Percentiles rank a stretch among this genome's conserved stretches.
Conservation (phyloP, 2,113 vertebrate species). For the Sciurus niger region DNA sequence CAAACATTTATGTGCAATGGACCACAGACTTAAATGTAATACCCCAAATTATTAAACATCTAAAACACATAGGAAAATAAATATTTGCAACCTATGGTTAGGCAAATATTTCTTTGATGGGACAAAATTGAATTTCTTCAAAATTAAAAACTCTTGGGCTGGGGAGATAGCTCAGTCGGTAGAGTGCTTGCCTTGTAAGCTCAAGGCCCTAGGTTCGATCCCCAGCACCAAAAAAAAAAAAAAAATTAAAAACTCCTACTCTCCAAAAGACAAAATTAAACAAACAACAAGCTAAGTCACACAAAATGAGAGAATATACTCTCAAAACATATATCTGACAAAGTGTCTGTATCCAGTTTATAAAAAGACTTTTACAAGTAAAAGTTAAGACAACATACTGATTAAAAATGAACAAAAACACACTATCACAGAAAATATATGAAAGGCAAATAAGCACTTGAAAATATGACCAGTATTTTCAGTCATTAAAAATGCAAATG, state of each 20-base stretch:
- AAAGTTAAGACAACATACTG: not conserved
- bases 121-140: not conserved
- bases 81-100: not conserved
- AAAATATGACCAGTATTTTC: conserved; percentile 5
- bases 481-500: not conserved
- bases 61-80: not conserved
- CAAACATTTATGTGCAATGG: not conserved
- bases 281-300: conserved; percentile 24
- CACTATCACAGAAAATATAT: not conserved
- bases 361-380: not conserved
- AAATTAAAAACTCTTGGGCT: not conserved
- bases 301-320: not conserved
- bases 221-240: too few relatives aligned
- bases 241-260: conserved; percentile 23
- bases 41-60: not conserved
- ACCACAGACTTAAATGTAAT: conserved; percentile 1
- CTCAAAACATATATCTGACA: not conserved
- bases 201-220: too few relatives aligned
- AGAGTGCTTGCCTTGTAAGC: too few relatives aligned
- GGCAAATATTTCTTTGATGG: not conserved
- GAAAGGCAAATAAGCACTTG: conserved; percentile 4
- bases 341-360: not conserved
- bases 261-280: not conserved
- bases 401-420: not conserved
- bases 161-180: too few relatives aligned